Evolutionary conservation across 2,797 vertebrate species (phyloP), one percentile per base, ranked within the genome.

Genomic region (Pogoniulus pusillus): DNA sequence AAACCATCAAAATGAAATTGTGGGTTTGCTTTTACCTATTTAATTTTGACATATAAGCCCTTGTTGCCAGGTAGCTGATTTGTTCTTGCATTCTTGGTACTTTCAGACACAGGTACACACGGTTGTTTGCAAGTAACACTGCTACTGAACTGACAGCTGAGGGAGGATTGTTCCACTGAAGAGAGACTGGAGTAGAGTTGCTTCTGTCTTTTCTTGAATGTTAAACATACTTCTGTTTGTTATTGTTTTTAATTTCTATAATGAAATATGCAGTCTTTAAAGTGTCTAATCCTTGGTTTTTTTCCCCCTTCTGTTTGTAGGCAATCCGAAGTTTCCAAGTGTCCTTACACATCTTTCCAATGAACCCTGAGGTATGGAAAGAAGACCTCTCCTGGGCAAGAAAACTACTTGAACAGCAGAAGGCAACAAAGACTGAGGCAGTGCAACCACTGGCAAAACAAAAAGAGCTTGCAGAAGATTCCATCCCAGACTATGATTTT

Each of bases 401-500:
- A 87, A 97, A 97, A 29, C 96, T 99, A 20, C 98, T 97, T 58
- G 97, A 97, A 68, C 98, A 98, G 89, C 97, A 98, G 41, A 97
- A 97, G 8, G 96, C 97, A 22, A 97, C 97, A 93, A 97, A 95
- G 81, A 87, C 92, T 16, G 94, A 87, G 24, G 80, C 94, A n/a
- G 95, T 96, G 34, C 98, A 98, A 70, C 95, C 97, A 14, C 89
- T 97, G 12, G 79, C 89, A 7, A 93, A 92, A 34, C 95, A 91
- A 64, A 86, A 98, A 47, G 92, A 97, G 1, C 83, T 97, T 9
- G 97, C 96, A 20, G 98, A 98, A 0, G 98, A 98, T 96, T 96
- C 98, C 1, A 96, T 98, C 81, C 98, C 97, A n/a, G 99, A 99
- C 96, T 99, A 98, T 85, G 99, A 99, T 93, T 99, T 99, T 87